phyloP scores from a whole-genome alignment of 1,140 invertebrate species.

The Lucilia sericata region DNA sequence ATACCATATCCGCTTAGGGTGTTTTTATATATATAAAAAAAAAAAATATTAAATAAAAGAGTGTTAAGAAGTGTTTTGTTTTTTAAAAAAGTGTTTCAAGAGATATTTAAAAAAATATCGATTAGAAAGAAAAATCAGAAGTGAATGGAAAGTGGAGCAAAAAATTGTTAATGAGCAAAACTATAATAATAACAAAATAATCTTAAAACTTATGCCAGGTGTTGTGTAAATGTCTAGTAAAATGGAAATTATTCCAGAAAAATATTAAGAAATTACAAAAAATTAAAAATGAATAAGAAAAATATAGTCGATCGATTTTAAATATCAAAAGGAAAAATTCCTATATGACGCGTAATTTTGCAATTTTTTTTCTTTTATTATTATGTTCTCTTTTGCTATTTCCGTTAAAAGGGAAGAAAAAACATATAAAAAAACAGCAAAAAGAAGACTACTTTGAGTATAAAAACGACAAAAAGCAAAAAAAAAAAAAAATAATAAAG shows the following conservation, averaged over 20 bases:
- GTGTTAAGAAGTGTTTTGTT: slow-evolving; percentile 22
- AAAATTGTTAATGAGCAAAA: slow-evolving; percentile 41
- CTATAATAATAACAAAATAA: slow-evolving; percentile 23
- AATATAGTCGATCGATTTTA: slow-evolving; percentile 17
- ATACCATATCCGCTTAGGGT: not conserved
- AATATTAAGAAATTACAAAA: not conserved
- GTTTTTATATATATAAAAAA: not conserved
- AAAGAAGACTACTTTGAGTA: slow-evolving; percentile 20
- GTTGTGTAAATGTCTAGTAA: not conserved
- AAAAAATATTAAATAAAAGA: slow-evolving; percentile 16
- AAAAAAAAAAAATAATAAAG: too few species aligned
- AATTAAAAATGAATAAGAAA: not conserved
- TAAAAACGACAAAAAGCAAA: not conserved
- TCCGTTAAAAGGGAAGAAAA: slow-evolving; percentile 39
- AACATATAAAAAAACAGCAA: slow-evolving; percentile 11
- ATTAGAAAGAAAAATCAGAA: slow-evolving; percentile 47
- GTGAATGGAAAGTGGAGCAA: slow-evolving; percentile 49
- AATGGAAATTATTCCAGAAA: not conserved
- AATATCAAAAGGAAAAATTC: slow-evolving; percentile 38
- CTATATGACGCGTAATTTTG: slow-evolving; percentile 44
- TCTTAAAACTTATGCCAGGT: not conserved
- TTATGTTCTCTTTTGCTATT: slow-evolving; percentile 43
- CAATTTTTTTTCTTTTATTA: slow-evolving; percentile 29
- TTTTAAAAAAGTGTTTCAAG: slow-evolving; percentile 2
- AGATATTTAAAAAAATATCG: slow-evolving; percentile 45